These are phyloP conservation scores for Himantopus leucocephalus DNA, from an alignment of 2,113 vertebrate species.

Conservation along the genomic window DNA sequence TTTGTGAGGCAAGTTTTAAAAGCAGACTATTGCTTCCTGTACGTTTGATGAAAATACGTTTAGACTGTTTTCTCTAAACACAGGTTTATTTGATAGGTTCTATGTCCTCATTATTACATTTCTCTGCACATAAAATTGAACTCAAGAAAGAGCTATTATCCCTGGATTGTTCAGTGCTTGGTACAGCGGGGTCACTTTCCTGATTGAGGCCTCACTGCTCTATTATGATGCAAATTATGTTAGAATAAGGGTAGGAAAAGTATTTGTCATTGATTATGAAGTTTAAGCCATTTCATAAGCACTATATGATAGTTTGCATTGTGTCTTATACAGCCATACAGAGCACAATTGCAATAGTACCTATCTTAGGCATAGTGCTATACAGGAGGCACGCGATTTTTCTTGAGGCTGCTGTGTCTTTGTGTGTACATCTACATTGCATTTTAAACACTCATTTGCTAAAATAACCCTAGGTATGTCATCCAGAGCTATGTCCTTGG, in stretches of 20 bases:
- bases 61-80: neutral
- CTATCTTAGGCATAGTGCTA: neutral
- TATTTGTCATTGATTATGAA: neutral
- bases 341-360: neutral
- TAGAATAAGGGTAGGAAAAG: neutral
- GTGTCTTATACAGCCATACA: neutral
- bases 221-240: neutral
- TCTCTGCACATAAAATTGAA: neutral
- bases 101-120: neutral
- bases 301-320: neutral
- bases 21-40: neutral
- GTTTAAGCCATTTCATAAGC: neutral
- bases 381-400: neutral
- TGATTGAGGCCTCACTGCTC: neutral
- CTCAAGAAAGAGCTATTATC: neutral
- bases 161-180: neutral
- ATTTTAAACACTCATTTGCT: conserved; percentile 1
- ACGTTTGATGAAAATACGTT: neutral
- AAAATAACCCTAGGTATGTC: conserved; percentile 32
- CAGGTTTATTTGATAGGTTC: neutral
- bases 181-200: neutral
- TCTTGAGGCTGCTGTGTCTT: neutral
- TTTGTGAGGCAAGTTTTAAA: neutral
- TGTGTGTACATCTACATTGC: neutral
- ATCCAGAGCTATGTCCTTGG: conserved; percentile 31